Evolutionary conservation across 2,797 vertebrate genomes (phyloP).

Genomic region (Acomys russatus): DNA sequence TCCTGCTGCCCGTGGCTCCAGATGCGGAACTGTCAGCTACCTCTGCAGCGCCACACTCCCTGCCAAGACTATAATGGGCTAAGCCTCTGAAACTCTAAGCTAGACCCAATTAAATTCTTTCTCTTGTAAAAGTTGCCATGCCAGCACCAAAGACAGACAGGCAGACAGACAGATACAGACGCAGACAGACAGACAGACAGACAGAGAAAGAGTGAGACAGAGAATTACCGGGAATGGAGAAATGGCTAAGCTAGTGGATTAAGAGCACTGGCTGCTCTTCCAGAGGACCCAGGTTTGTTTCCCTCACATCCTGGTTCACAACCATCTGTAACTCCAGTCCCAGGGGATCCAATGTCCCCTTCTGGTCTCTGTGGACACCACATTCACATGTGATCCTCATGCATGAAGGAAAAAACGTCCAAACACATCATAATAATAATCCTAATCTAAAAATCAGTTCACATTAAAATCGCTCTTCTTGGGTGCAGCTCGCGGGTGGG

Average conservation of each 20-base stretch:
- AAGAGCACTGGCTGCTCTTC: neutral
- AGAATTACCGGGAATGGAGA: neutral
- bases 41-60: neutral
- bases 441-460: neutral
- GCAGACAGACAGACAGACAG: neutral
- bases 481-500: neutral
- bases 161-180: too few species aligned
- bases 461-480: neutral
- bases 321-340: neutral
- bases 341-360: neutral
- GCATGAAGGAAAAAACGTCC: neutral
- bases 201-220: neutral
- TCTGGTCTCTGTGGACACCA: neutral
- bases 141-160: too few species aligned
- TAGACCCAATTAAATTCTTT: neutral
- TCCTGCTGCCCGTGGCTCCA: neutral
- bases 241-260: neutral
- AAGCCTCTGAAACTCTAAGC: neutral
- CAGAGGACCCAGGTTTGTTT: neutral
- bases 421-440: neutral
- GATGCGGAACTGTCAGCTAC: neutral
- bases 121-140: neutral
- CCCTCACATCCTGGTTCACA: neutral
- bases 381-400: neutral
- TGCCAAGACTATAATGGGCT: neutral